phyloP scores from a whole-genome alignment of 1,140 invertebrate genomes.

The Trachymyrmex septentrionalis region DNA sequence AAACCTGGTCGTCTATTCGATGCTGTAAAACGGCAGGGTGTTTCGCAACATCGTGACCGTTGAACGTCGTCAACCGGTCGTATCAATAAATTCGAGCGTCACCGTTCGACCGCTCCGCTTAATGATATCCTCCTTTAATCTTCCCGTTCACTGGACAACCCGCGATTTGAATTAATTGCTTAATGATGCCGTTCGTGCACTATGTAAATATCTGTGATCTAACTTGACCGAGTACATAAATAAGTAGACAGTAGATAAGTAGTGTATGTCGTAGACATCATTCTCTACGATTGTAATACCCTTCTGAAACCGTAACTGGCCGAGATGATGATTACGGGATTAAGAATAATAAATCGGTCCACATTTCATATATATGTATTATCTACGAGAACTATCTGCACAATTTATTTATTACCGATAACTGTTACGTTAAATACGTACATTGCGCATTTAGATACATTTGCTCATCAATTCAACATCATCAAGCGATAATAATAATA shows the following conservation, averaged over 20 bases:
- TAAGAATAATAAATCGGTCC: constrained; percentile 15
- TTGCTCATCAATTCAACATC: not conserved
- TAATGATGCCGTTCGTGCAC: constrained; percentile 17
- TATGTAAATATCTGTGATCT: constrained; percentile 29
- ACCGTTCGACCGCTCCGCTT: not conserved
- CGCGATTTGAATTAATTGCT: constrained; percentile 48
- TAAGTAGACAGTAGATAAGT: not conserved
- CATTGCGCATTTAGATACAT: not conserved
- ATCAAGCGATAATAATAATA: not conserved
- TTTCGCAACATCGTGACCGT: not conserved
- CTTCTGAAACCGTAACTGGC: not conserved
- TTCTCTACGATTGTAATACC: not conserved
- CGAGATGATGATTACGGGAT: not conserved
- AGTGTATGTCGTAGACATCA: not conserved
- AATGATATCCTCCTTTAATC: constrained; percentile 6
- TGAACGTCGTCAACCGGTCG: constrained; percentile 9
- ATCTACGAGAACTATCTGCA: not conserved
- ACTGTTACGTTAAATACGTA: not conserved
- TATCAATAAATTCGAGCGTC: constrained; percentile 37
- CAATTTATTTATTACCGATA: constrained; percentile 3
- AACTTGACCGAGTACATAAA: not conserved
- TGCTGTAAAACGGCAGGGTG: constrained; percentile 34
- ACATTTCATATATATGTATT: not conserved
- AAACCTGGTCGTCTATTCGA: not conserved
- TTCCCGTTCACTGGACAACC: not conserved